Evolutionary conservation across 1,140 invertebrate genomes (phyloP).

Genomic region (Leucophenga varia): DNA sequence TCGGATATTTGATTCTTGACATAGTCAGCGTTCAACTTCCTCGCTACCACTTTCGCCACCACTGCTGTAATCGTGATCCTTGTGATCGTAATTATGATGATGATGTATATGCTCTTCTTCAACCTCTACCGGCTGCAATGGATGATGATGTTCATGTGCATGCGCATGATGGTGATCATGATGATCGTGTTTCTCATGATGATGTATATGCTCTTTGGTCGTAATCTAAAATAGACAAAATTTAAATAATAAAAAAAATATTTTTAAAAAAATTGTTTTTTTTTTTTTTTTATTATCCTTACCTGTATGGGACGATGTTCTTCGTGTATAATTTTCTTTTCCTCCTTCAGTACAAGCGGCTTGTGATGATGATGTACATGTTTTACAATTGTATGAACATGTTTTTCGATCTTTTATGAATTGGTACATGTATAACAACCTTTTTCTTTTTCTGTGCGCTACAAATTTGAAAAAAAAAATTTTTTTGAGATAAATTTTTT

Average conservation of each 20-base stretch:
- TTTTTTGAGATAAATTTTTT: neutral
- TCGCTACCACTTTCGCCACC: conserved; percentile 37
- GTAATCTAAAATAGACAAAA: conserved; percentile 45
- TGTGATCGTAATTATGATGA: conserved; percentile 50
- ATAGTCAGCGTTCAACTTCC: conserved; percentile 27
- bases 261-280: too few species aligned
- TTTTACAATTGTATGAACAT: conserved; percentile 49
- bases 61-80: conserved; percentile 20
- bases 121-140: conserved; percentile 19
- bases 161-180: conserved; percentile 25
- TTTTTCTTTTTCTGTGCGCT: conserved; percentile 52
- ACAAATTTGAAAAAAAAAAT: neutral
- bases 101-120: conserved; percentile 51
- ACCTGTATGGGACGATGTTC: conserved; percentile 47
- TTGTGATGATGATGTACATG: conserved; percentile 55
- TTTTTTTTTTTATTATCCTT: too few species aligned
- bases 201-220: conserved; percentile 51
- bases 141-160: conserved; percentile 20
- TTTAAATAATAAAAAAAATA: too few species aligned
- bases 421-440: conserved; percentile 50
- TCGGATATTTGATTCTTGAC: conserved; percentile 15
- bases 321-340: conserved; percentile 49
- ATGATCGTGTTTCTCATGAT: conserved; percentile 43
- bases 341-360: conserved; percentile 52
- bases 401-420: conserved; percentile 55